phyloP scores from a whole-genome alignment of 2,888 invertebrate genomes.

The Acanthopleura granulata region DNA sequence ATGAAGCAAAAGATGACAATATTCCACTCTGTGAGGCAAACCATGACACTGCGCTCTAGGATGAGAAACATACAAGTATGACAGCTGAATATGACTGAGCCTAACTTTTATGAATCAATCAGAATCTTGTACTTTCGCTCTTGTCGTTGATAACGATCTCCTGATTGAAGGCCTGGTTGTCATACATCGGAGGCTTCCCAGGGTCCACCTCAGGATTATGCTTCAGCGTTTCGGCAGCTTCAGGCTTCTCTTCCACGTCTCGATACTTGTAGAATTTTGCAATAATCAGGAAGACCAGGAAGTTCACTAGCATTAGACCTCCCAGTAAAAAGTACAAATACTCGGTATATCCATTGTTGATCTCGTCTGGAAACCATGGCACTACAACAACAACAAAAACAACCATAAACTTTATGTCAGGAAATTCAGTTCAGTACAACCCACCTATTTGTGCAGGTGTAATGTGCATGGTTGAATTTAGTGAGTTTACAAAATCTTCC shows the following conservation, averaged over 20 bases:
- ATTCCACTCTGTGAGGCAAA: no score
- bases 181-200: background rate
- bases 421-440: no score
- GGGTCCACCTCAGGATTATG: background rate
- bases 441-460: no score
- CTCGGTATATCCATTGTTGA: slow-evolving; percentile 53
- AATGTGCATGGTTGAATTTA: no score
- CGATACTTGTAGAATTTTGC: slow-evolving; percentile 44
- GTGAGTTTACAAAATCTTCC: no score
- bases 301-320: slow-evolving; percentile 43
- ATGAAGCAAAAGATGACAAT: no score
- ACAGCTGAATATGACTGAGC: no score
- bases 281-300: slow-evolving; percentile 43
- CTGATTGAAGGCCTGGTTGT: background rate
- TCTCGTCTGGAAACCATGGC: slow-evolving; percentile 54
- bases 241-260: slow-evolving; percentile 2
- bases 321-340: slow-evolving; percentile 53
- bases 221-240: background rate
- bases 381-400: slow-evolving; percentile 33
- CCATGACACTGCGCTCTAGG: no score
- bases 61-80: no score
- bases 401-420: no score
- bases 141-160: background rate
- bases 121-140: background rate
- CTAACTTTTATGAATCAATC: background rate